Percentiles rank a stretch among this genome's conserved stretches.
These are phyloP conservation scores for Nowickia ferox DNA, from an alignment of 2,888 invertebrate genomes.

Conservation along the genomic window DNA sequence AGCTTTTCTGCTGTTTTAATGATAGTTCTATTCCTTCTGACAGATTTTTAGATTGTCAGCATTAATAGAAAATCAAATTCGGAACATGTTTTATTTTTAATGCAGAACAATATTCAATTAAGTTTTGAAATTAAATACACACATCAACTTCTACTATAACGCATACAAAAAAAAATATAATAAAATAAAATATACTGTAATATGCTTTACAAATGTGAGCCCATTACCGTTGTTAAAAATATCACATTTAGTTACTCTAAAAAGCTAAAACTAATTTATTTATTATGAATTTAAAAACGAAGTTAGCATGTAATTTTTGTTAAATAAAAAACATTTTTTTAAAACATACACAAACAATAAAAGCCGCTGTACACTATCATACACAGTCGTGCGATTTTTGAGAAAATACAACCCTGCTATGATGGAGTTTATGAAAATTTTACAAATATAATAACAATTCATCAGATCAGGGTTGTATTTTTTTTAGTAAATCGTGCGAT, in stretches of 20 bases:
- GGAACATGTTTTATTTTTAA: too few relatives aligned
- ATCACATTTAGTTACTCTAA: slow-evolving; percentile 1
- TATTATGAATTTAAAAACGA: not conserved
- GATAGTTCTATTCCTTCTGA: too few relatives aligned
- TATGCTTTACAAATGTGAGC: slow-evolving; percentile 59
- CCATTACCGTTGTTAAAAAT: slow-evolving; percentile 57
- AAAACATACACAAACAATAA: not conserved
- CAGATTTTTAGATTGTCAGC: not conserved
- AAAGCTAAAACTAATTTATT: not conserved
- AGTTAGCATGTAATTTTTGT: not conserved
- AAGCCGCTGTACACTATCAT: too few relatives aligned
- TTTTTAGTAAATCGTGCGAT: too few relatives aligned
- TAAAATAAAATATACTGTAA: not conserved
- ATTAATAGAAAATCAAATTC: not conserved
- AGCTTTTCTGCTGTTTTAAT: not conserved
- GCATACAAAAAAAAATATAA: not conserved
- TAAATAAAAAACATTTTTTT: not conserved
- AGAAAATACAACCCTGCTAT: too few relatives aligned
- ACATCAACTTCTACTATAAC: slow-evolving; percentile 40
- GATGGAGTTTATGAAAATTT: too few relatives aligned
- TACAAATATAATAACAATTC: too few relatives aligned
- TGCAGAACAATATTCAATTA: not conserved
- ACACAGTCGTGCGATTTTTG: too few relatives aligned
- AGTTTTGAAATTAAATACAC: not conserved
- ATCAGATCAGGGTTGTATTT: too few relatives aligned